Percentiles rank a stretch among this genome's conserved stretches.
Conservation (phyloP, 2,888 invertebrate genomes). For the Molorchus minor region DNA sequence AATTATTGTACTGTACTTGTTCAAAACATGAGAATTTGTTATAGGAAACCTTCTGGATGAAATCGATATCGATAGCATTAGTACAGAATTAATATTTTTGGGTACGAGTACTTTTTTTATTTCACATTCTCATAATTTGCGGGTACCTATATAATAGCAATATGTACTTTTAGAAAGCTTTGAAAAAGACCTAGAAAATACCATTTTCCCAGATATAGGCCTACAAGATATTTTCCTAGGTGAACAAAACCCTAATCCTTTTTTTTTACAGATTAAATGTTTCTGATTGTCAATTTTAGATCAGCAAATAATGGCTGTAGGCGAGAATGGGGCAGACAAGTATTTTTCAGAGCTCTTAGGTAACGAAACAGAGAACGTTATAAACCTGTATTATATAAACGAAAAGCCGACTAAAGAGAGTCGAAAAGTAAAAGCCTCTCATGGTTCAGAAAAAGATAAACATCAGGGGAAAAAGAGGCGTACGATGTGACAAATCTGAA, state of each 20-base stretch:
- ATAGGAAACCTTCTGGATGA: conserved; percentile 22
- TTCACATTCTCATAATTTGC: too few relatives aligned
- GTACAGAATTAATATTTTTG: conserved; percentile 32
- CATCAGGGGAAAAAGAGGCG: conserved; percentile 20
- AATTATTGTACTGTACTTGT: too few relatives aligned
- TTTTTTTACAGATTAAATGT: too few relatives aligned
- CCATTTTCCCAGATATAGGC: conserved; percentile 29
- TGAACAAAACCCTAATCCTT: conserved; percentile 9
- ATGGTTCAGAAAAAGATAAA: conserved; percentile 29
- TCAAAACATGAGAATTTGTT: too few relatives aligned
- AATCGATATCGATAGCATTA: conserved; percentile 27
- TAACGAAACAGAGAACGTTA: conserved; percentile 29
- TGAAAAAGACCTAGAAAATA: conserved; percentile 30
- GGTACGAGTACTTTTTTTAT: conserved; percentile 23
- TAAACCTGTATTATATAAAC: conserved; percentile 36
- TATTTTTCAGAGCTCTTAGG: conserved; percentile 25
- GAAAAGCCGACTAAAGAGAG: conserved; percentile 30
- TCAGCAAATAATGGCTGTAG: conserved; percentile 30
- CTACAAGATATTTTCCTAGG: conserved; percentile 35
- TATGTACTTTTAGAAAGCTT: conserved; percentile 31
- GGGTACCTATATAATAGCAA: background rate
- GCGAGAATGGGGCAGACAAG: conserved; percentile 30
- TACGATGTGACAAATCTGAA: conserved; percentile 13
- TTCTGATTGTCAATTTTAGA: conserved; percentile 24
- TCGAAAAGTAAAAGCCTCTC: conserved; percentile 25